Evolutionary conservation across 2,113 vertebrate genomes (phyloP).

Genomic region (Mellivora capensis): DNA sequence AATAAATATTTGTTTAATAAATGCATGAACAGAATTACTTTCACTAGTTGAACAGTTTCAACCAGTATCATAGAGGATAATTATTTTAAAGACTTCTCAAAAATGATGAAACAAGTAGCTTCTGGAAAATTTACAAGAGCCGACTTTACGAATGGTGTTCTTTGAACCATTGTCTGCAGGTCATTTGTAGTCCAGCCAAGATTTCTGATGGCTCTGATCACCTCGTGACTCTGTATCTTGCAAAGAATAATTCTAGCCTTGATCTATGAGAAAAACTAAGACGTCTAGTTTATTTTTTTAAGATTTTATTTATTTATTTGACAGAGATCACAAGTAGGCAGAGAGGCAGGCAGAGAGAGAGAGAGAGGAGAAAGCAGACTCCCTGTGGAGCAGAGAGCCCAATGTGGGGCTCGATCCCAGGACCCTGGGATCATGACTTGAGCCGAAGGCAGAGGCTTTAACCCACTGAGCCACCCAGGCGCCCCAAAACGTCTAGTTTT

Average conservation of each 20-base stretch:
- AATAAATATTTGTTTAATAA: background rate
- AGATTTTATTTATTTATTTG: too few relatives aligned
- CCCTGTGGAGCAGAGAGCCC: too few relatives aligned
- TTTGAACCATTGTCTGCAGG: background rate
- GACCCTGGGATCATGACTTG: too few relatives aligned
- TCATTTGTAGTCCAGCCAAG: background rate
- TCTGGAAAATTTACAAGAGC: background rate
- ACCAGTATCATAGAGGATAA: background rate
- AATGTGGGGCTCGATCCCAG: too few relatives aligned
- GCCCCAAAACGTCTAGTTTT: background rate
- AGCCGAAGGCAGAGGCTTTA: too few relatives aligned
- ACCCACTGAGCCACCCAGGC: too few relatives aligned
- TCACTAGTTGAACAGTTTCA: background rate
- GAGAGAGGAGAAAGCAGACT: too few relatives aligned
- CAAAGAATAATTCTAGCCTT: background rate
- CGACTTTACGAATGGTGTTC: background rate
- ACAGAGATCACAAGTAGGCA: too few relatives aligned
- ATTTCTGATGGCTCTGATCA: background rate
- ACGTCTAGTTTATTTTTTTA: too few relatives aligned
- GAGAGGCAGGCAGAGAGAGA: too few relatives aligned
- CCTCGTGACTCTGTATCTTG: background rate
- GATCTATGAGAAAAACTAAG: background rate
- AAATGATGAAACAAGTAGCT: conserved; percentile 7
- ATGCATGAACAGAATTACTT: background rate
- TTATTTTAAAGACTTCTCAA: background rate